These are phyloP conservation scores for Ormyrus nitidulus DNA, from an alignment of 2,888 invertebrate genomes.

Conservation along the genomic window DNA sequence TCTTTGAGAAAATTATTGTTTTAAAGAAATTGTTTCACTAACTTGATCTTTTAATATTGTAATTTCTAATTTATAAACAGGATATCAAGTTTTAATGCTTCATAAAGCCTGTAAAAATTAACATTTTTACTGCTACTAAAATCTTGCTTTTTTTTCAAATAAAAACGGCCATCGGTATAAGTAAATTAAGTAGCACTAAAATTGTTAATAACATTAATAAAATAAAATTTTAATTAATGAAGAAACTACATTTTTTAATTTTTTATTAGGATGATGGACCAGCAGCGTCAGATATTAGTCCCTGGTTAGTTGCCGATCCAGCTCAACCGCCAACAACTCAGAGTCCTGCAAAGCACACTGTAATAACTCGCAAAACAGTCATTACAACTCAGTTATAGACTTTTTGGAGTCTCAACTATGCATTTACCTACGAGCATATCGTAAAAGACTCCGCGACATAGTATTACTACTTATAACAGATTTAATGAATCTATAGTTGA, in stretches of 20 bases:
- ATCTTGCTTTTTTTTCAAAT: background rate
- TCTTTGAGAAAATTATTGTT: background rate
- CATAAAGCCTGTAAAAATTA: background rate
- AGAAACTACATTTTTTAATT: background rate
- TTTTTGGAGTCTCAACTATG: slow-evolving; percentile 3
- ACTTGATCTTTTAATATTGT: background rate
- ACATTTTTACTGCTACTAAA: background rate
- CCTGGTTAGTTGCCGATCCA: slow-evolving; percentile 86
- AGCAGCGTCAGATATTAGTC: slow-evolving; percentile 76
- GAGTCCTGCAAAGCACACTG: slow-evolving; percentile 80
- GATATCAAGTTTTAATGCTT: background rate
- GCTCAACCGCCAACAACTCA: slow-evolving; percentile 80
- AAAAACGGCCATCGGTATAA: background rate
- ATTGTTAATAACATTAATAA: background rate
- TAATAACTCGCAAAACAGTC: slow-evolving; percentile 89
- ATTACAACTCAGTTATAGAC: slow-evolving; percentile 88
- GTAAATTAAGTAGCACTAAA: background rate
- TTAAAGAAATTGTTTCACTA: slow-evolving; percentile 8
- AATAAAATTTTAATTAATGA: background rate
- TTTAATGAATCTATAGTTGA: slow-evolving; percentile 50
- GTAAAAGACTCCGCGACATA: slow-evolving; percentile 51
- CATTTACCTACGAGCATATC: slow-evolving; percentile 51
- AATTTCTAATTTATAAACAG: background rate
- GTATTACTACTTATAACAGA: slow-evolving; percentile 58
- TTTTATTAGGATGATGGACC: slow-evolving; percentile 76